These are phyloP conservation scores for Umimayanthus kanabou DNA, from an alignment of 92 coral and sea anemone genomes.

Conservation along the genomic window DNA sequence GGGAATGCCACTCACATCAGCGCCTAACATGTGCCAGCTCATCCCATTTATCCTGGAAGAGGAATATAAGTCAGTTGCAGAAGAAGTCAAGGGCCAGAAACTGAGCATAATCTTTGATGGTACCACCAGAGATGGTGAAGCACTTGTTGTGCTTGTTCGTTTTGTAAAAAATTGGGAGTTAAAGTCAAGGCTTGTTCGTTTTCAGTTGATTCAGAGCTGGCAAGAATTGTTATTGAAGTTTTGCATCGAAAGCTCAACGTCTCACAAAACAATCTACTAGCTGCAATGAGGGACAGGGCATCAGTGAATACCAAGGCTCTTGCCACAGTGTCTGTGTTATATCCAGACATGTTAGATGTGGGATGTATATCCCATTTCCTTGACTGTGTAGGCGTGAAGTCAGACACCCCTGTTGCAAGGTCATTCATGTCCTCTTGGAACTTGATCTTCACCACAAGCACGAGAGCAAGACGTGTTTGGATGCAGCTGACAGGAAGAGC, in stretches of 20 bases:
- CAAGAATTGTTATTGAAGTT: conserved; percentile 43
- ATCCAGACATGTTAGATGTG: conserved; percentile 47
- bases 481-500: too few relatives aligned
- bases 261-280: conserved; percentile 25
- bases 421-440: too few relatives aligned
- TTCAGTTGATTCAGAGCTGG: conserved; percentile 34
- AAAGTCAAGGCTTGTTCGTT: conserved; percentile 39
- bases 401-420: background rate
- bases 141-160: conserved; percentile 40
- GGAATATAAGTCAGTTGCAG: conserved; percentile 29
- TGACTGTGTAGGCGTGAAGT: conserved; percentile 41
- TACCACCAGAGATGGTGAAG: conserved; percentile 57
- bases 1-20: conserved; percentile 47
- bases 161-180: conserved; percentile 38
- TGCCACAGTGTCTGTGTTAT: conserved; percentile 26
- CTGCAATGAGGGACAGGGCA: conserved; percentile 54
- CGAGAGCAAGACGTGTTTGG: too few relatives aligned
- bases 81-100: conserved; percentile 45
- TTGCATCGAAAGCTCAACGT: conserved; percentile 48
- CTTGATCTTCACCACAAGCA: too few relatives aligned
- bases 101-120: conserved; percentile 45
- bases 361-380: conserved; percentile 48
- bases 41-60: conserved; percentile 54
- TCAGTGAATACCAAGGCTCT: conserved; percentile 43
- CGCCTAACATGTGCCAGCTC: conserved; percentile 46